These are phyloP conservation scores for Schrankia costaestrigalis DNA, from an alignment of 2,888 invertebrate species.

Conservation along the genomic window DNA sequence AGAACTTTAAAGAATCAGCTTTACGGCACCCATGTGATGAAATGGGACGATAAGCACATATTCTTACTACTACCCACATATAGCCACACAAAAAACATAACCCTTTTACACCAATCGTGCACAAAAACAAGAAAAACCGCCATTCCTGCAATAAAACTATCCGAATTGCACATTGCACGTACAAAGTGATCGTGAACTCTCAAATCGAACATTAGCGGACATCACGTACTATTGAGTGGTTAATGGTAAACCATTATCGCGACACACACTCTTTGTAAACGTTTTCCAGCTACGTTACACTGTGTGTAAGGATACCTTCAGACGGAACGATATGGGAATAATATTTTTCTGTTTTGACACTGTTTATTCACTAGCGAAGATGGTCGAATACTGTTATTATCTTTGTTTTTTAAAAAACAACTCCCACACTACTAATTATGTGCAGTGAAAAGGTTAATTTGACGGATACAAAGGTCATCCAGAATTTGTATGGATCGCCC, in stretches of 20 bases:
- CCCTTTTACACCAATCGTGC: too few species aligned
- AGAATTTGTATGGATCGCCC: background rate
- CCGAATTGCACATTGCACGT: background rate
- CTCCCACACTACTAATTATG: too few species aligned
- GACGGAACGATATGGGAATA: background rate
- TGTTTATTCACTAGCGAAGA: background rate
- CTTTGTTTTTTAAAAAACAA: too few species aligned
- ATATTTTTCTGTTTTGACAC: background rate
- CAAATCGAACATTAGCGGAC: constrained; percentile 1
- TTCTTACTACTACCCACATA: too few species aligned
- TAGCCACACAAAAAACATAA: too few species aligned
- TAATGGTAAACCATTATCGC: constrained; percentile 31
- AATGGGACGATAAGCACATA: too few species aligned
- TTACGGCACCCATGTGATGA: too few species aligned
- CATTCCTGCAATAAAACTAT: constrained; percentile 1
- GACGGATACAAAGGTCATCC: too few species aligned
- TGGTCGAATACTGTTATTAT: too few species aligned
- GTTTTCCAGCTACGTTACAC: constrained; percentile 7
- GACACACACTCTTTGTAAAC: constrained; percentile 12
- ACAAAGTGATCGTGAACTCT: constrained; percentile 3
- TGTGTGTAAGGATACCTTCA: background rate
- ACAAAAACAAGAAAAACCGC: background rate
- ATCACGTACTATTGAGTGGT: constrained; percentile 23
- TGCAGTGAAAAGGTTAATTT: too few species aligned
- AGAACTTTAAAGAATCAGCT: too few species aligned